Base-by-base conservation (phyloP, 2,888 invertebrate species). In the Dichetophora obliterata region DNA sequence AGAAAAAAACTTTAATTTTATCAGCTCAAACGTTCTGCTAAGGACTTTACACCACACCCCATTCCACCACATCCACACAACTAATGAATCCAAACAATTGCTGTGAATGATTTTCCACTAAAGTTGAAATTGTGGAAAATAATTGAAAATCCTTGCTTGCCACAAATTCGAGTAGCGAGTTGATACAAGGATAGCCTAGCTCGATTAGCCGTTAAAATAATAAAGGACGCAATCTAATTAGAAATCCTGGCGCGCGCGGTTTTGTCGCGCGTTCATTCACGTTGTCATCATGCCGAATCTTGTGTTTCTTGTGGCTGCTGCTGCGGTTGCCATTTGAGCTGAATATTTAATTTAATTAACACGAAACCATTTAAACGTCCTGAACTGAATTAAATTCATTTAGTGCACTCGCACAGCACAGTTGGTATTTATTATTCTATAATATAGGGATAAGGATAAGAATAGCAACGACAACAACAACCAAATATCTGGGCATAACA, bases 311-410 rank as follows among this genome's bases (percentile, higher is more conserved):
- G 77, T 43, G 43, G 43, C 73, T 77, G 59, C 66, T 69, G 69
- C n/a, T 77, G 65, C 70, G 66, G 74, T 73, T 54, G 54, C 54
- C 70, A 78, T 72, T 70, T 59, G 76, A 79, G 80, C 66, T 87
- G 86, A 86, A 87, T 87, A 86, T 87, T 87, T 87, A 87, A 87
- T 87, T 87, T 87, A 87, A 87, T 87, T 87, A 87, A 87, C 84
- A 86, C 83, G 85, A 85, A 85, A 82, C 85, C 83, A 82, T 86
- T 87, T 83, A 81, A 85, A 81, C 80, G 65, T 76, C 79, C 73
- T 79, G 71, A 50, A 66, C 37, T 61, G 65, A 66, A 54, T 66
- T 72, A 50, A 76, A 73, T 66, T 73, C 68, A 43, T 50, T 68
- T 59, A 52, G 48, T 48, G 65, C 71, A 79, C 22, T 79, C 27